Evolutionary conservation across 2,797 vertebrate genomes (phyloP), one percentile per base, ranked within the genome.

Genomic region (Halcyon leucocephala): DNA sequence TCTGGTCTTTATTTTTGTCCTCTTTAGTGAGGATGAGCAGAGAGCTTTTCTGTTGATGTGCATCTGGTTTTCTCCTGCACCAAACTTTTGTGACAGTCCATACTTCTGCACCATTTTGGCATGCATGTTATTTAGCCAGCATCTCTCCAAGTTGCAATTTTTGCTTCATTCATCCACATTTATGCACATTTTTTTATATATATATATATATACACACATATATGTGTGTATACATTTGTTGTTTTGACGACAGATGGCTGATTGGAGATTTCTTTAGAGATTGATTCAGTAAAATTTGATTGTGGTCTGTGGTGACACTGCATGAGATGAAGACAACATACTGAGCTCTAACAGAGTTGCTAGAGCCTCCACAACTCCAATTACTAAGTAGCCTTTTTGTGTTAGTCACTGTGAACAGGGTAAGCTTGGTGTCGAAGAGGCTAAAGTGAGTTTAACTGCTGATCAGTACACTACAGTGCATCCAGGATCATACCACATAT

Each of bases 1-100:
- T 86, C 49, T 42, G 46, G 49, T 44, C 39, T 89, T 86, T 86
- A 52, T 72, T 92, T 96, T 82, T 73, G 58, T 82, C 21, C 31
- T 65, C 51, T 55, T 29, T 20, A 66, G n/a, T 54, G 37, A 71
- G 8, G 61, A 64, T 41, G 52, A 93, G 44, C 79, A 88, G 28
- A 0, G 0, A 90, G 42, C 10, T 39, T 42, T 84, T 93, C 67
- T 92, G 81, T 73, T 2, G 0, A 48, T 18, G 5, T 72, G 24
- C 64, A 28, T 60, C 12, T 11, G 29, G 14, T 33, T 65, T 83
- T 84, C 16, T 60, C 24, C 18, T 18, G 22, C 33, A 74, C 19
- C 52, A 74, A 41, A 86, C 24, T 58, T 79, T 61, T 58, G 10
- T 67, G n/a, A 72, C 24, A 2, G 9, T 90, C n/a, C 22, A 26